A percentile compares a stretch with the other conserved stretches of the same genome.
Evolutionary conservation across 2,888 invertebrate species (phyloP).

Genomic region (Spisula subtruncata): DNA sequence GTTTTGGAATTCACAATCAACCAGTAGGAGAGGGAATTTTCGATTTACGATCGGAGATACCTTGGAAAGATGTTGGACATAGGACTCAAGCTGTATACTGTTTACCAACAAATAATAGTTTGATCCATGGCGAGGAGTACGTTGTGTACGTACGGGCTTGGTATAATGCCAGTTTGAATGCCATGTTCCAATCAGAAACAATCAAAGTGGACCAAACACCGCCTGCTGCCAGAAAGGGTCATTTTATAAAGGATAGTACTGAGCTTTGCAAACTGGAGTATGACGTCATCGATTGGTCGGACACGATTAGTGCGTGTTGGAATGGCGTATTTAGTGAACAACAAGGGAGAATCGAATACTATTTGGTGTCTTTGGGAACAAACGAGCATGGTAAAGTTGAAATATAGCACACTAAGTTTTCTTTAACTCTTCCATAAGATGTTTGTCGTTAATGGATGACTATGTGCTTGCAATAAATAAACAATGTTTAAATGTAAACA

Average conservation of each 20-base stretch:
- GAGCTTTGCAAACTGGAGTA: slow-evolving; percentile 64
- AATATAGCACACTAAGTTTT: neutral
- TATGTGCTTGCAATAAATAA: neutral
- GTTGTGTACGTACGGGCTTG: slow-evolving; percentile 70
- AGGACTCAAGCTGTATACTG: slow-evolving; percentile 62
- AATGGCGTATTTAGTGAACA: slow-evolving; percentile 60
- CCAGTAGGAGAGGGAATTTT: slow-evolving; percentile 69
- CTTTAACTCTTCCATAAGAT: neutral
- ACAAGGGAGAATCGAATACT: slow-evolving; percentile 50
- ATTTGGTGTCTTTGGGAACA: slow-evolving; percentile 58
- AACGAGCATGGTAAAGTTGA: slow-evolving; percentile 45
- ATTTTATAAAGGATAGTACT: slow-evolving; percentile 67
- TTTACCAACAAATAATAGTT: slow-evolving; percentile 49
- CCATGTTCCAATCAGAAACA: slow-evolving; percentile 60
- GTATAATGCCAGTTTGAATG: slow-evolving; percentile 51
- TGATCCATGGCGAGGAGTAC: slow-evolving; percentile 55
- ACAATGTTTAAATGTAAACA: too few species aligned
- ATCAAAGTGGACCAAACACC: slow-evolving; percentile 70
- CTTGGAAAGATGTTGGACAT: slow-evolving; percentile 71
- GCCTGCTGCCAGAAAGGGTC: slow-evolving; percentile 66
- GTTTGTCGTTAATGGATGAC: neutral
- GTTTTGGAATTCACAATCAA: slow-evolving; percentile 62
- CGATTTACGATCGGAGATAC: slow-evolving; percentile 50
- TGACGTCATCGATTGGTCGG: slow-evolving; percentile 70
- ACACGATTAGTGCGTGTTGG: slow-evolving; percentile 74